These are phyloP conservation scores for Crax fasciolata DNA, from an alignment of 2,797 vertebrate genomes.

Conservation along the genomic window DNA sequence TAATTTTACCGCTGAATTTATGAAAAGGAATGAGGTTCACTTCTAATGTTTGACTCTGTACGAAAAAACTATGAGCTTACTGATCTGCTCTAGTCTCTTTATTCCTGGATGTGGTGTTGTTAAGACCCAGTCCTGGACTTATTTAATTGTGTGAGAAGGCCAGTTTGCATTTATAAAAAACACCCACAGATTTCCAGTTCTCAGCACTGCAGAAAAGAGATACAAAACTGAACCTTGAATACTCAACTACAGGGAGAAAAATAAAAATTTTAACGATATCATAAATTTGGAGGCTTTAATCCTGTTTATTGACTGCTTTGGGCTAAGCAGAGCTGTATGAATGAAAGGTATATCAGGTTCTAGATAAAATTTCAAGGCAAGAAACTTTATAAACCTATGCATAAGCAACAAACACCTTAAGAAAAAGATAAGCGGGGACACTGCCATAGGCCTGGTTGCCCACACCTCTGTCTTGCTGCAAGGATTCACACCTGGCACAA, in stretches of 20 bases:
- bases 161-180: neutral
- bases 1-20: neutral
- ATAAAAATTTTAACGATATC: neutral
- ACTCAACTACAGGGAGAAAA: neutral
- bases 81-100: neutral
- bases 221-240: neutral
- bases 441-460: neutral
- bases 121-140: neutral
- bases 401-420: neutral
- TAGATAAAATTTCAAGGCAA: neutral
- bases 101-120: neutral
- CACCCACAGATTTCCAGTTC: neutral
- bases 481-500: neutral
- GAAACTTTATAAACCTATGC: neutral
- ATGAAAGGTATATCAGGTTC: neutral
- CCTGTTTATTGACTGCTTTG: neutral
- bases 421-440: neutral
- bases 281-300: neutral
- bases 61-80: neutral
- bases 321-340: neutral
- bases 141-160: neutral
- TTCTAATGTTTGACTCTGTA: neutral
- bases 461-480: neutral
- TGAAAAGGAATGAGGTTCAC: neutral
- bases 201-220: neutral